These are phyloP conservation scores for Conger conger DNA, from an alignment of 2,113 vertebrate genomes.

Conservation along the genomic window DNA sequence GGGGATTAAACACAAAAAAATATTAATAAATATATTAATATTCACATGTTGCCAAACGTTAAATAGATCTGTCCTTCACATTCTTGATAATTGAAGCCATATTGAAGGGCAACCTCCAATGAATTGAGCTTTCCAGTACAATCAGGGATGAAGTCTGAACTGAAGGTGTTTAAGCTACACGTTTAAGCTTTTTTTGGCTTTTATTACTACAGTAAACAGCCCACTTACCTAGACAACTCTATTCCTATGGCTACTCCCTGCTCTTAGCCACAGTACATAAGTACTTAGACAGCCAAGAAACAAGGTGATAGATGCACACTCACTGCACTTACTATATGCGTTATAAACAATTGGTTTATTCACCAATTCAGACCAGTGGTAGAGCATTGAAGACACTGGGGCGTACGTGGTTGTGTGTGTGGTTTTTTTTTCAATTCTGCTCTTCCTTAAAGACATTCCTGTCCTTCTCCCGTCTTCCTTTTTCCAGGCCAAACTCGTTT, in stretches of 20 bases:
- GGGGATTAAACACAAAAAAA: background rate
- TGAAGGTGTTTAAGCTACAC: background rate
- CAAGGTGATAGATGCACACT: background rate
- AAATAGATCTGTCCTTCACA: background rate
- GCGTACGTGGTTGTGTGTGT: background rate
- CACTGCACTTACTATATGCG: background rate
- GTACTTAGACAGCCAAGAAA: background rate
- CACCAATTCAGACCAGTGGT: background rate
- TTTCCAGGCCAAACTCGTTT: constrained; percentile 86
- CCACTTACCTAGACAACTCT: background rate
- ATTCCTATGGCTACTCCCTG: background rate
- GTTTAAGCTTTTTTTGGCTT: background rate
- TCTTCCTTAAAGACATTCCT: background rate
- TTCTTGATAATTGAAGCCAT: background rate
- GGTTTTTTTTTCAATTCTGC: background rate
- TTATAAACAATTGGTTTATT: background rate
- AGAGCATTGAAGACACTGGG: background rate
- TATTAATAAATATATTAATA: too few relatives aligned
- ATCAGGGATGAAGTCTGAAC: background rate
- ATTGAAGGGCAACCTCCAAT: background rate
- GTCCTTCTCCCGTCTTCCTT: constrained; percentile 15
- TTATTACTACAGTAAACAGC: background rate
- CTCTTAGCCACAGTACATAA: background rate
- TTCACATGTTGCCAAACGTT: background rate
- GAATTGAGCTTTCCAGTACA: background rate